Percentiles rank a stretch among this genome's conserved stretches.
These are phyloP conservation scores for Diplodus sargus DNA, from an alignment of 2,797 vertebrate genomes.

Conservation along the genomic window DNA sequence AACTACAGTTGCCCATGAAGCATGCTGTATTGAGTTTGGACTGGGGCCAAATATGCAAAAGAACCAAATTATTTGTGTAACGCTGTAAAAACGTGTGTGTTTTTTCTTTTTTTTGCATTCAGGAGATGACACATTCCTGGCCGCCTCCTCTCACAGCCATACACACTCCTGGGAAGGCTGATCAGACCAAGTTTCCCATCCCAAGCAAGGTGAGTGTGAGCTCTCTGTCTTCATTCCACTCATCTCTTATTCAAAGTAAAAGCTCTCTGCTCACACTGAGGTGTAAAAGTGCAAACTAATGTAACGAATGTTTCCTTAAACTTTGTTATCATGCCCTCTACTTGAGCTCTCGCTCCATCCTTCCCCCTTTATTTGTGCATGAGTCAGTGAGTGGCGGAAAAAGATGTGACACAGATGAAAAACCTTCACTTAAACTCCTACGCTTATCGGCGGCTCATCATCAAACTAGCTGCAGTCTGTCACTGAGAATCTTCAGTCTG, in stretches of 20 bases:
- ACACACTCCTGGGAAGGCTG: slow-evolving; percentile 92
- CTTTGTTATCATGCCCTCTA: not conserved
- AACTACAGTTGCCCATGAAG: slow-evolving; percentile 2
- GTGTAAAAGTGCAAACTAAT: not conserved
- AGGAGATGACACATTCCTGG: slow-evolving; percentile 98
- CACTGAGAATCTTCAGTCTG: slow-evolving; percentile 21
- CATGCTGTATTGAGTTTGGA: slow-evolving; percentile 12
- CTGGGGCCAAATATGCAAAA: not conserved
- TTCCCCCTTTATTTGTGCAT: slow-evolving; percentile 7
- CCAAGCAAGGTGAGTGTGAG: slow-evolving; percentile 88
- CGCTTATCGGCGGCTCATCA: slow-evolving; percentile 1
- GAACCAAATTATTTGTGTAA: not conserved
- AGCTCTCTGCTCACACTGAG: not conserved
- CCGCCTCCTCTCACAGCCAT: slow-evolving; percentile 94
- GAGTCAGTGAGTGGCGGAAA: slow-evolving; percentile 15
- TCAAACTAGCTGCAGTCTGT: slow-evolving; percentile 28
- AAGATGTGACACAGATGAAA: slow-evolving; percentile 20
- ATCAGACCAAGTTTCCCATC: slow-evolving; percentile 92
- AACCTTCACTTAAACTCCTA: slow-evolving; percentile 27
- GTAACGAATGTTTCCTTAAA: slow-evolving; percentile 9
- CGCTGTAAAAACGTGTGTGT: slow-evolving; percentile 36
- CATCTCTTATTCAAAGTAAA: not conserved
- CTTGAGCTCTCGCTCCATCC: not conserved
- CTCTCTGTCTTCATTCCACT: not conserved
- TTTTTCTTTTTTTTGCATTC: slow-evolving; percentile 40